Evolutionary conservation across 2,797 vertebrate species (phyloP).

Genomic region (Enteromius mattozi): DNA sequence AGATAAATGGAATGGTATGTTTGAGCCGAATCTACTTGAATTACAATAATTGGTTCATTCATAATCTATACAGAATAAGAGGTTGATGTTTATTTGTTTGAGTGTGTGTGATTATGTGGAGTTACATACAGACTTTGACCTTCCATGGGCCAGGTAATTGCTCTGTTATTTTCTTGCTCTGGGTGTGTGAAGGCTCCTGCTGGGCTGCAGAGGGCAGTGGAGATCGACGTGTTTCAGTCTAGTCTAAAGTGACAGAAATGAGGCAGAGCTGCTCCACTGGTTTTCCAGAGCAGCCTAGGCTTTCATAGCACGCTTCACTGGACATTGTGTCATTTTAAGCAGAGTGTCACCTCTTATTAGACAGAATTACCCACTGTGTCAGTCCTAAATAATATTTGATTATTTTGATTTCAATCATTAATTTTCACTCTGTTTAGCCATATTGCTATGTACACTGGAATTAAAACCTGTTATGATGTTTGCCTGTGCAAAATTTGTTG

Average conservation of each 20-base stretch:
- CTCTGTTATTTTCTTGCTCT: conserved; percentile 38
- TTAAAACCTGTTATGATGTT: not conserved
- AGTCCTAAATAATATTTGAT: conserved; percentile 36
- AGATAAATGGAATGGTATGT: conserved; percentile 83
- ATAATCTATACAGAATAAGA: not conserved
- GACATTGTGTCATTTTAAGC: conserved; percentile 42
- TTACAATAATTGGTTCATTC: conserved; percentile 21
- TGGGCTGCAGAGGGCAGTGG: conserved; percentile 42
- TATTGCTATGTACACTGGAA: not conserved
- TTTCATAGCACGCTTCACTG: conserved; percentile 55
- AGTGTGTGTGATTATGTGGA: conserved; percentile 7
- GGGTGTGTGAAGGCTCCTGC: conserved; percentile 12
- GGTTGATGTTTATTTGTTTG: not conserved
- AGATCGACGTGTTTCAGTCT: conserved; percentile 52
- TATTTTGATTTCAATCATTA: conserved; percentile 1
- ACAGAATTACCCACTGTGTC: not conserved
- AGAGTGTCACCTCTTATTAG: conserved; percentile 59
- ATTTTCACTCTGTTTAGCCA: not conserved
- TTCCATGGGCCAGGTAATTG: conserved; percentile 52
- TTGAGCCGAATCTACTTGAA: not conserved
- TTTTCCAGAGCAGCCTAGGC: conserved; percentile 47
- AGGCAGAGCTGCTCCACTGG: conserved; percentile 58
- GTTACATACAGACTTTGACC: conserved; percentile 51
- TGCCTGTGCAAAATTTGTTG: not conserved
- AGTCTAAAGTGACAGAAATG: conserved; percentile 63